phyloP scores from a whole-genome alignment of 2,113 vertebrate species.

The Cnemophilus loriae region DNA sequence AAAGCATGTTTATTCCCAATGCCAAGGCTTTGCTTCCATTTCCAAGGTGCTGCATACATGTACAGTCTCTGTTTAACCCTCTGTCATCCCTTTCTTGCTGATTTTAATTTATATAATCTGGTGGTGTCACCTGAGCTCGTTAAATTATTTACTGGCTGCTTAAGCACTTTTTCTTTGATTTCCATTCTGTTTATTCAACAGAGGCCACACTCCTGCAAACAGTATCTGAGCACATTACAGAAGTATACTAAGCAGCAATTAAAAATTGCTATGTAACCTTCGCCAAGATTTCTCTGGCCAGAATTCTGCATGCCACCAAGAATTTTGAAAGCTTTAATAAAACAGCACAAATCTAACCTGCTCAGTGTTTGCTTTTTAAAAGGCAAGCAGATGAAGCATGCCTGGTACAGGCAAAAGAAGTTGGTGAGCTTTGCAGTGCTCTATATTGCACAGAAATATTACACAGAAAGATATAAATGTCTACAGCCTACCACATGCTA shows the following conservation, averaged over 20 bases:
- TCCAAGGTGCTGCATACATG: neutral
- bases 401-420: neutral
- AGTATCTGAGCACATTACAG: neutral
- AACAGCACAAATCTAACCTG: neutral
- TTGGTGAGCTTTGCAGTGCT: neutral
- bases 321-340: neutral
- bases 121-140: neutral
- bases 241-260: neutral
- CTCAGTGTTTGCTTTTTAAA: neutral
- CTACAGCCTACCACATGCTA: accelerated
- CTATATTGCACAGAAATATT: neutral
- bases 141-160: neutral
- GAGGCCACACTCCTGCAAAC: neutral
- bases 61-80: neutral
- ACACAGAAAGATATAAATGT: neutral
- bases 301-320: neutral
- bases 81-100: neutral
- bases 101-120: neutral
- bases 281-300: neutral
- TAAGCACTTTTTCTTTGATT: neutral
- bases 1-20: neutral
- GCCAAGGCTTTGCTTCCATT: neutral
- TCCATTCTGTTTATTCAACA: neutral
- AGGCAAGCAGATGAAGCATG: neutral
- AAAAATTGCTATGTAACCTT: neutral